These are phyloP conservation scores for Drosophila sulfurigaster DNA, from an alignment of 1,140 invertebrate species.

Conservation along the genomic window DNA sequence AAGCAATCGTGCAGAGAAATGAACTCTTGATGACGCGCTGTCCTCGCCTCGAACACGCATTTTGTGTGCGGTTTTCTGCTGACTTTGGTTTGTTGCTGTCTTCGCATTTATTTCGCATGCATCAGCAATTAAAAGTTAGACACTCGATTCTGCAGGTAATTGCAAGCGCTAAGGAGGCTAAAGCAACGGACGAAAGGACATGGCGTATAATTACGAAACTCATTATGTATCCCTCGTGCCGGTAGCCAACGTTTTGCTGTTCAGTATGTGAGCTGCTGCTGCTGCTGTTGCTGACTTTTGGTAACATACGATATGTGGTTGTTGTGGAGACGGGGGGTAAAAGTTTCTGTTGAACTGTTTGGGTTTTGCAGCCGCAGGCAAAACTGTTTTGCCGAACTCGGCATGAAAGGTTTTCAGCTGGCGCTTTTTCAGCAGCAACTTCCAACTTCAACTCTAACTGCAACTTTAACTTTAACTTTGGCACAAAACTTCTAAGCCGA, in stretches of 20 bases:
- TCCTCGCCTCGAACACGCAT: neutral
- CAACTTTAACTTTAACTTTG: conserved; percentile 23
- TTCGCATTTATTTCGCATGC: conserved; percentile 60
- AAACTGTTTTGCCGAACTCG: conserved; percentile 74
- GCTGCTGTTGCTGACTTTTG: conserved; percentile 26
- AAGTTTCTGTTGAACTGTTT: conserved; percentile 72
- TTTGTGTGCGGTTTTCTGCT: conserved; percentile 33
- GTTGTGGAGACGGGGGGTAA: conserved; percentile 22
- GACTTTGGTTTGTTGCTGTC: conserved; percentile 28
- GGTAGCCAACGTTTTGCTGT: conserved; percentile 9
- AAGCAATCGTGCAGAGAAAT: conserved; percentile 10
- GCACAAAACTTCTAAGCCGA: conserved; percentile 55
- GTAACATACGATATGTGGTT: conserved; percentile 43
- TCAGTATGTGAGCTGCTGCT: neutral
- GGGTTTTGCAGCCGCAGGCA: conserved; percentile 63
- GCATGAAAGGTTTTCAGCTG: conserved; percentile 41
- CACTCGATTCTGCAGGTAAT: conserved; percentile 73
- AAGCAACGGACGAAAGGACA: conserved; percentile 19
- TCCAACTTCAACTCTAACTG: conserved; percentile 13
- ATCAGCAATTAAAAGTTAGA: conserved; percentile 77
- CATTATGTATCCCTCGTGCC: conserved; percentile 62
- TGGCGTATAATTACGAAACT: conserved; percentile 70
- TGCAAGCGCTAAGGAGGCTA: conserved; percentile 43
- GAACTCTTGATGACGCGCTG: neutral
- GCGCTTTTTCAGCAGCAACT: conserved; percentile 11